Evolutionary conservation across 2,113 vertebrate genomes (phyloP).

Genomic region (Phaethon lepturus): DNA sequence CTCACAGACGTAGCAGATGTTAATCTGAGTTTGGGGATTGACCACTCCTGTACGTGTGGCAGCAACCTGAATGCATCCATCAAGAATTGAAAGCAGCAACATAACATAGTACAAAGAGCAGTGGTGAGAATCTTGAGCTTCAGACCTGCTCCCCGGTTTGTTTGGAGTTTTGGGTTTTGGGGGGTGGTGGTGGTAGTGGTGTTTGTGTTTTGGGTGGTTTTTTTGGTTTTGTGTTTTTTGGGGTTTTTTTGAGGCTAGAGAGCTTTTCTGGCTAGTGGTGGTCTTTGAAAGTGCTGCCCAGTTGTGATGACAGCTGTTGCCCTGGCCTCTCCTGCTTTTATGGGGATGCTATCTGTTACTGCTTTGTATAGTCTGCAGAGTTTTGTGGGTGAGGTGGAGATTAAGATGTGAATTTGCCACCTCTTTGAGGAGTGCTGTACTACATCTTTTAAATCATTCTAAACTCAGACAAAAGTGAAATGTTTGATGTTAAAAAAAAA

Average conservation of each 20-base stretch:
- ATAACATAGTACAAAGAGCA: not conserved
- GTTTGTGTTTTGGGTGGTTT: not conserved
- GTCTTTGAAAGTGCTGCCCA: not conserved
- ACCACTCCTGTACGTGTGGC: not conserved
- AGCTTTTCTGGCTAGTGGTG: not conserved
- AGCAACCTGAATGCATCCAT: not conserved
- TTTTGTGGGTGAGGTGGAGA: not conserved
- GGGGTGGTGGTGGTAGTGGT: not conserved
- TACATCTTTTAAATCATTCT: not conserved
- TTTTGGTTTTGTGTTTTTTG: not conserved
- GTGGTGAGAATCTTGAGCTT: not conserved
- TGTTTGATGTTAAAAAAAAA: not conserved
- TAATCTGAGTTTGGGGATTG: not conserved
- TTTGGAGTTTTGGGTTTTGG: not conserved
- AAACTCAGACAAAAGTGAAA: not conserved
- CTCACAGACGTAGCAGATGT: not conserved
- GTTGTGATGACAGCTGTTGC: not conserved
- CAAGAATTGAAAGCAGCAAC: not conserved
- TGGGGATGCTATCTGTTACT: not conserved
- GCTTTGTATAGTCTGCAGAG: not conserved
- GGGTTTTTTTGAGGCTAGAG: not conserved
- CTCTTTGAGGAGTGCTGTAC: not conserved
- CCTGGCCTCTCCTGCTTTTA: not conserved
- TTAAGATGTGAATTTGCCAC: not conserved
- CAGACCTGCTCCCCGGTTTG: not conserved